These are phyloP conservation scores for Hydrophis major DNA, from an alignment of 2,797 vertebrate genomes.

Conservation along the genomic window DNA sequence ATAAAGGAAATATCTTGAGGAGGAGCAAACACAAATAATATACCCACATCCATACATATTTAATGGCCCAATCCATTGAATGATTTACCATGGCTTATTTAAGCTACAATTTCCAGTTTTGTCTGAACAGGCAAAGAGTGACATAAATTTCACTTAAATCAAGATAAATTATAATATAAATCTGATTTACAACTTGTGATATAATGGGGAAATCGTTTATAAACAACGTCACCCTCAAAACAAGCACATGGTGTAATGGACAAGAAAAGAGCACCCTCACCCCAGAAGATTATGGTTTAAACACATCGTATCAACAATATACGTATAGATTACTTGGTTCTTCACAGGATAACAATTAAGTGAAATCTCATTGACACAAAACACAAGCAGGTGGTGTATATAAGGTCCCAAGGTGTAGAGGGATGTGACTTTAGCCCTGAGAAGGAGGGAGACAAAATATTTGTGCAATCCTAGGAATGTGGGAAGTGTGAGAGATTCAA, in stretches of 20 bases:
- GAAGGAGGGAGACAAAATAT: background rate
- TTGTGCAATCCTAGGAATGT: background rate
- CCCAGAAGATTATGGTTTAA: background rate
- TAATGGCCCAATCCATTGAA: background rate
- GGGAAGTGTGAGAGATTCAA: background rate
- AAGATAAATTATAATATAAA: background rate
- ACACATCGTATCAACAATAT: background rate
- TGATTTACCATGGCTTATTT: background rate
- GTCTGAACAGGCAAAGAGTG: background rate
- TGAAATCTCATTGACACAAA: background rate
- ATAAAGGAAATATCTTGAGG: background rate
- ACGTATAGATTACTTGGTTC: background rate
- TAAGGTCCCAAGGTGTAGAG: background rate
- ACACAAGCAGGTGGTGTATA: background rate
- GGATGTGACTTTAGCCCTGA: background rate
- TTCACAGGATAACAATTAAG: background rate
- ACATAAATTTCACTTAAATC: background rate
- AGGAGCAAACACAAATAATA: background rate
- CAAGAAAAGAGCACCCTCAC: background rate
- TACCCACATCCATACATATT: background rate
- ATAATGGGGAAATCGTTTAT: background rate
- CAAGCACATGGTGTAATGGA: background rate
- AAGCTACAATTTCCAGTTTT: background rate
- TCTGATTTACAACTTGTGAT: background rate
- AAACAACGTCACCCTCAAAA: background rate